phyloP scores from a whole-genome alignment of 2,888 invertebrate genomes.

The Schizaphis graminum region DNA sequence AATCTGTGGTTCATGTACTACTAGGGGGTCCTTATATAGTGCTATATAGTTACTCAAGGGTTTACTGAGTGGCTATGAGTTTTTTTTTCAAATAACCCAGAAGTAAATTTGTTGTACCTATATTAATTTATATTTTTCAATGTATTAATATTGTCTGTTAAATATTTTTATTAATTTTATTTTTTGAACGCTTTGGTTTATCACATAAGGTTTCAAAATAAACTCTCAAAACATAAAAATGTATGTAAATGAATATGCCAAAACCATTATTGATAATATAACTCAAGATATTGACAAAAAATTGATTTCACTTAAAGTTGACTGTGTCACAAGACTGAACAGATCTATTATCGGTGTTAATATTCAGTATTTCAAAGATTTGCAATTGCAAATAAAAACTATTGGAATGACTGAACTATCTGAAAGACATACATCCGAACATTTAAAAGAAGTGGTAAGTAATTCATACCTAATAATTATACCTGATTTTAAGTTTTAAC shows the following conservation, averaged over 20 bases:
- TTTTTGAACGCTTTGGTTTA: too few species aligned
- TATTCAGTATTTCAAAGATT: constrained; percentile 24
- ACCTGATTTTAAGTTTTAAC: background rate
- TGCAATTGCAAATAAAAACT: background rate
- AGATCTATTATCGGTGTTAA: constrained; percentile 13
- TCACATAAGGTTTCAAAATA: background rate
- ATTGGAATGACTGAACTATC: constrained; percentile 17
- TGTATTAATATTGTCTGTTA: too few species aligned
- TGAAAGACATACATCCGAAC: background rate
- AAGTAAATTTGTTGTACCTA: too few species aligned
- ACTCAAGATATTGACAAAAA: background rate
- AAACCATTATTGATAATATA: background rate
- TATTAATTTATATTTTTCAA: too few species aligned
- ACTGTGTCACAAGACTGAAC: background rate
- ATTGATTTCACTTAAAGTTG: constrained; percentile 15
- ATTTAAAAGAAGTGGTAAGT: constrained; percentile 9
- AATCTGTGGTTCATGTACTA: too few species aligned
- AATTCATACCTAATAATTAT: background rate
- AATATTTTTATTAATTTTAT: too few species aligned
- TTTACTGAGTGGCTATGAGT: too few species aligned
- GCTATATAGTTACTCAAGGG: too few species aligned
- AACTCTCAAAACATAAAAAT: constrained; percentile 10
- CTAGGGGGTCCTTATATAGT: too few species aligned
- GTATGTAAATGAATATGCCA: background rate
- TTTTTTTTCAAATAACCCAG: too few species aligned